Evolutionary conservation across 2,113 vertebrate genomes (phyloP), one percentile per base, ranked within the genome.

Genomic region (Hassar affinis): DNA sequence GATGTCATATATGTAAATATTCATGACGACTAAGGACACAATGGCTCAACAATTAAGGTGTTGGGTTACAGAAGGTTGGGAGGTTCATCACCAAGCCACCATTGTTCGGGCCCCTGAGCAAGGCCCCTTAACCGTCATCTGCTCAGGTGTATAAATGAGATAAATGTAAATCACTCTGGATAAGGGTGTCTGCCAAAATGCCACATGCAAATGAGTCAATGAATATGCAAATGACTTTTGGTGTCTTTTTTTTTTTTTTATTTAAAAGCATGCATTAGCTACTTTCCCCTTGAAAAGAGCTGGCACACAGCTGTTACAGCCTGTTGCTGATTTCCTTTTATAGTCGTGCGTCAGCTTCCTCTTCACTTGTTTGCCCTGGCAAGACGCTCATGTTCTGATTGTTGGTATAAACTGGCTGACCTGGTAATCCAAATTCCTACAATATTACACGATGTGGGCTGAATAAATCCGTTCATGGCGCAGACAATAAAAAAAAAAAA

Each of bases 401-500:
- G 77, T 35, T 57, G 83, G 52, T 56, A 47, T 78, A 59, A 27
- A 71, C n/a, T 30, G 27, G 54, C 64, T 30, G 54, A 68, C 30
- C 82, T n/a, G 47, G 20, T 62, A 25, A 71, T 54, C 11, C 52
- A 59, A 79, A 59, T 71, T 79, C 77, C 77, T 25, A 62, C 61
- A 79, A 72, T 79, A 80, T 62, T 69, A 61, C 5, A 62, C 3
- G 14, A 79, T 62, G 77, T 61, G 54, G 66, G 77, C 35, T 74
- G 38, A 74, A 59, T 42, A 61, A 62, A 33, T 78, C 54, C 78
- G 52, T 84, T 84, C 77, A 78, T 27, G 83, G 25, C 35, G 77
- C 72, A 78, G 27, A 59, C 77, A 62, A 87, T 84, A 27, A 49
- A 52, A 45, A 78, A 80, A 85, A 79, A 71, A 71, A 51, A 66